phyloP scores from a whole-genome alignment of 2,113 vertebrate species.

The Sander vitreus region DNA sequence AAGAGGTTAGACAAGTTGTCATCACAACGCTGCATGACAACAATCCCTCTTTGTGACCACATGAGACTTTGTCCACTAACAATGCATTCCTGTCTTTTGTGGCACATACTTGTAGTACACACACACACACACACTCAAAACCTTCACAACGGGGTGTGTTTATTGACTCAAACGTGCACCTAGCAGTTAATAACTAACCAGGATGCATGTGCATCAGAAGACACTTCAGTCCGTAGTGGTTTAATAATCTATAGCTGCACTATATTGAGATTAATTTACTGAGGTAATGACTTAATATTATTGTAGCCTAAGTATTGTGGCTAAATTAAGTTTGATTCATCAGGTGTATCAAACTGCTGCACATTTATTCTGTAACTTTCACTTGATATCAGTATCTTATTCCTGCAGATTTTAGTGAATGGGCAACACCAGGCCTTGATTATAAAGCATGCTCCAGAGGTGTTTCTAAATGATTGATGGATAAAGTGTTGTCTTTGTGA shows the following conservation, averaged over 20 bases:
- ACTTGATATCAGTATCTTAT: background rate
- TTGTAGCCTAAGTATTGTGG: background rate
- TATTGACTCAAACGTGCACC: slow-evolving; percentile 44
- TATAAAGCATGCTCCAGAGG: background rate
- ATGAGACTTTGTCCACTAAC: slow-evolving; percentile 27
- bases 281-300: background rate
- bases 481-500: slow-evolving; percentile 7
- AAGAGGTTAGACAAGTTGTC: slow-evolving; percentile 11
- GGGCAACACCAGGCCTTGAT: background rate
- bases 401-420: background rate
- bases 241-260: background rate
- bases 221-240: background rate
- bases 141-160: slow-evolving; percentile 37
- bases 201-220: background rate
- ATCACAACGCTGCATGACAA: slow-evolving; percentile 9
- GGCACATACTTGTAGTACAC: background rate
- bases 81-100: slow-evolving; percentile 40
- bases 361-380: background rate
- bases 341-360: background rate
- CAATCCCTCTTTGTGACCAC: slow-evolving; percentile 32
- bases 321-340: background rate
- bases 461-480: slow-evolving; percentile 7
- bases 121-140: background rate
- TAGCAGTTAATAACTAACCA: slow-evolving; percentile 65
- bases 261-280: background rate